Evolutionary conservation across 2,888 invertebrate genomes (phyloP), one percentile per base, ranked within the genome.

Genomic region (Hirtodrosophila trivittata): DNA sequence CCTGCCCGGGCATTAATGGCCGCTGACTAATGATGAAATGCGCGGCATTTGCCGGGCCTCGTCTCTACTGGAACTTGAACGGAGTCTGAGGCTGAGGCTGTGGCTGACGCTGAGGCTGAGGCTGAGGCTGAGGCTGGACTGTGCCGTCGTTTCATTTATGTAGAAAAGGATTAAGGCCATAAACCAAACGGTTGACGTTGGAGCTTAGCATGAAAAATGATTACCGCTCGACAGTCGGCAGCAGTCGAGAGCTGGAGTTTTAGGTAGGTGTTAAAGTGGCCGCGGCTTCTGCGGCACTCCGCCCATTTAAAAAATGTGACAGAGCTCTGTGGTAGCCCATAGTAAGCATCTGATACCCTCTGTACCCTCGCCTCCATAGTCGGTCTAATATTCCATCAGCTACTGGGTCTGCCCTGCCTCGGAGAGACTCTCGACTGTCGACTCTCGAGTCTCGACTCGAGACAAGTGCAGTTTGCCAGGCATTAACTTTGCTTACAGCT

Each of bases 141-240:
- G 39, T 47, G 70, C 55, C 54, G 70, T 71, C 65, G 77, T 82
- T 85, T 85, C 87, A 81, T 81, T 81, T 81, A 81, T 81, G 80
- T 86, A 81, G 80, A 81, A 81, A 81, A 81, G 87, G 80, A 81
- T 86, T 86, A 81, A 81, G 87, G 80, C 86, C 80, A 81, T 81
- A 86, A 86, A 81, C 80, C 80, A 87, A 81, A 86, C 75, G 80
- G 87, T 82, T 81, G 80, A 81, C 80, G 80, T 81, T 85, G 86
- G 75, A 82, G 80, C 87, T 81, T 87, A 81, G 80, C 80, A 87
- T 81, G 80, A 81, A 87, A 81, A 81, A 81, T 81, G 87, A 87
- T 85, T 81, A 77, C 78, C 78, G 77, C 66, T 54, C 69, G 65
- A 67, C 75, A 80, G 82, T 60, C 83, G 57, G 66, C 82, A 72